A percentile compares a stretch with the other conserved stretches of the same genome.
These are phyloP conservation scores for Bucorvus abyssinicus DNA, from an alignment of 2,797 vertebrate species.

Conservation along the genomic window DNA sequence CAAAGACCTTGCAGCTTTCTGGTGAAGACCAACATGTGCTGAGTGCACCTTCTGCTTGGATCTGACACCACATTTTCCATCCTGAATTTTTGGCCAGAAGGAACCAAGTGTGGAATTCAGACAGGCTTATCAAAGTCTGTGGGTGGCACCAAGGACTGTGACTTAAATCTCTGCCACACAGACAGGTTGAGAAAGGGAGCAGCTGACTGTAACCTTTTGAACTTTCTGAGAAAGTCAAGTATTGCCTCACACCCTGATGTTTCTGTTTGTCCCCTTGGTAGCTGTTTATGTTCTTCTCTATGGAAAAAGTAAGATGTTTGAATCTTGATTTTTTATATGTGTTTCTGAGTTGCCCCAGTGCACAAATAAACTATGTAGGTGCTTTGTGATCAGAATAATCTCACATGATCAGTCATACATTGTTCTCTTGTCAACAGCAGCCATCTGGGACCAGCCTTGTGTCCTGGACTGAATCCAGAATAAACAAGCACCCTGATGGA, in stretches of 20 bases:
- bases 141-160: not conserved
- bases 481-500: constrained; percentile 68
- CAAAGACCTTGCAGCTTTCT: not conserved
- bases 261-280: constrained; percentile 54
- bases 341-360: not conserved
- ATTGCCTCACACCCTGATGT: constrained; percentile 19
- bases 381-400: constrained; percentile 61
- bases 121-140: constrained; percentile 1
- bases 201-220: constrained; percentile 53
- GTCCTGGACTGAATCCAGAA: constrained; percentile 67
- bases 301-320: constrained; percentile 33
- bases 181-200: constrained; percentile 23
- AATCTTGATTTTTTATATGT: constrained; percentile 5
- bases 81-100: not conserved
- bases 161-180: not conserved
- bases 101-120: not conserved
- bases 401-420: constrained; percentile 60
- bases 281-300: constrained; percentile 13
- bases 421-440: constrained; percentile 69
- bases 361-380: constrained; percentile 63
- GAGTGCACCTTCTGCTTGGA: not conserved
- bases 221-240: constrained; percentile 56
- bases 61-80: not conserved
- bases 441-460: constrained; percentile 55
- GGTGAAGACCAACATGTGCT: fast-evolving